Evolutionary conservation across 92 coral and sea anemone species (phyloP), one percentile per base, ranked within the genome.

Genomic region (Bergia sp.): DNA sequence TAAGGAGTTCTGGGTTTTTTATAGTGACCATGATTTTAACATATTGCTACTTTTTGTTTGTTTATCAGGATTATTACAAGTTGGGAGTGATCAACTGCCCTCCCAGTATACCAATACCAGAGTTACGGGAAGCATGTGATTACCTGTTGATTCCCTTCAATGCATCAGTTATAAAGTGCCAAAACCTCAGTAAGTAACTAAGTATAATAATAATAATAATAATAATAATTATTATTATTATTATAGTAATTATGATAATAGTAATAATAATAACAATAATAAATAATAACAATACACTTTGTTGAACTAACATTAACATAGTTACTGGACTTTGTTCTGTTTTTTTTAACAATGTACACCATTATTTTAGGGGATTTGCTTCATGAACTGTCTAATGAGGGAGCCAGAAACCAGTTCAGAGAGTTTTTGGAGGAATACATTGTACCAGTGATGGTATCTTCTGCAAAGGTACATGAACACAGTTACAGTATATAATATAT

Each of bases 331-430:
- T 29, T 29, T 29, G 29, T 29, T 29, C 29, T 29, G 29, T 29
- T 29, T 29, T 29, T 29, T 29, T 29, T 29, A 29, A 29, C 29
- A 29, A 29, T 29, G 29, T 29, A 29, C 29, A 29, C 29, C 45
- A 20, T 65, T 84, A 73, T 80, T 61, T 61, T 77, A 96, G 99
- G 97, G 92, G 98, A 96, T 67, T 86, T 96, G 38, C 97, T 97
- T 67, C 98, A 97, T 80, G 99, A 97, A 73, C 92, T 97, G 81
- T 95, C 99, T 5, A 97, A 97, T 88, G 99, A 97, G 84, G 99
- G 99, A 85, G 99, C 99, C 11, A 94, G 93, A 90, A 92, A 95
- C 64, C 99, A 97, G 79, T 97, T 97, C 83, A 92, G 93, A 71
- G 95, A 91, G 50, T 97, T 94, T 85, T 91, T 97, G 75, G 98